A percentile compares a stretch with the other conserved stretches of the same genome.
Evolutionary conservation across 2,797 vertebrate genomes (phyloP).

Genomic region (Siniperca undulata): DNA sequence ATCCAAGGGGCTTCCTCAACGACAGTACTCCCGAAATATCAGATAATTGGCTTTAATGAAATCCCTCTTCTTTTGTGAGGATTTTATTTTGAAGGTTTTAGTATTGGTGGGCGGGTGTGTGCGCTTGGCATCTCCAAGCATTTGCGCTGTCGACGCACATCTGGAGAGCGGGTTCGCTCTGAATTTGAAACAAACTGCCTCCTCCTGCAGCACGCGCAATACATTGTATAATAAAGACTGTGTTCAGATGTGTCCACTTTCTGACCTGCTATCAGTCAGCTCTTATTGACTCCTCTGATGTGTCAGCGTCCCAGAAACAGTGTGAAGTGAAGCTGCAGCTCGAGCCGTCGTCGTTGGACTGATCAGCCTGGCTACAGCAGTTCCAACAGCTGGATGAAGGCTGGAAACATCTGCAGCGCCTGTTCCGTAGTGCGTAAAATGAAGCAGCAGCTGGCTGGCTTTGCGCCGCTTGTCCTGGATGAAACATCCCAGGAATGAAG

Average conservation of each 20-base stretch:
- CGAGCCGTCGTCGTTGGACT: not conserved
- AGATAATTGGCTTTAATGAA: rapidly evolving
- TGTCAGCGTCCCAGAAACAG: not conserved
- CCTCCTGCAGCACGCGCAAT: not conserved
- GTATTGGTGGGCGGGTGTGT: conserved; percentile 26
- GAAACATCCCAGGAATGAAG: conserved; percentile 61
- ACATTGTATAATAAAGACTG: not conserved
- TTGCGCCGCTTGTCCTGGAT: conserved; percentile 29
- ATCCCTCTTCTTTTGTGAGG: not conserved
- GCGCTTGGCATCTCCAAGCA: conserved; percentile 46
- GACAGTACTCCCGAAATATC: rapidly evolving
- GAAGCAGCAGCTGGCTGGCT: conserved; percentile 44
- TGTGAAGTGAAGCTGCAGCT: conserved; percentile 11
- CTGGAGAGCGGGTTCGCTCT: conserved; percentile 59
- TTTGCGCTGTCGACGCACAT: conserved; percentile 64
- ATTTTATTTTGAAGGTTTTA: conserved; percentile 58
- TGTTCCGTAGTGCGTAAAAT: conserved; percentile 51
- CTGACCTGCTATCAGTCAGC: not conserved
- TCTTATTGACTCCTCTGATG: not conserved
- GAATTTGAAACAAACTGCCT: conserved; percentile 46
- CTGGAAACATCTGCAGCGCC: conserved; percentile 74
- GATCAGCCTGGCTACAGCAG: conserved; percentile 2
- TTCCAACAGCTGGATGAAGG: conserved; percentile 63
- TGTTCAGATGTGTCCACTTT: not conserved
- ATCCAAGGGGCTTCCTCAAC: not conserved